These are phyloP conservation scores for Dione juno DNA, from an alignment of 2,888 invertebrate genomes.

Conservation along the genomic window DNA sequence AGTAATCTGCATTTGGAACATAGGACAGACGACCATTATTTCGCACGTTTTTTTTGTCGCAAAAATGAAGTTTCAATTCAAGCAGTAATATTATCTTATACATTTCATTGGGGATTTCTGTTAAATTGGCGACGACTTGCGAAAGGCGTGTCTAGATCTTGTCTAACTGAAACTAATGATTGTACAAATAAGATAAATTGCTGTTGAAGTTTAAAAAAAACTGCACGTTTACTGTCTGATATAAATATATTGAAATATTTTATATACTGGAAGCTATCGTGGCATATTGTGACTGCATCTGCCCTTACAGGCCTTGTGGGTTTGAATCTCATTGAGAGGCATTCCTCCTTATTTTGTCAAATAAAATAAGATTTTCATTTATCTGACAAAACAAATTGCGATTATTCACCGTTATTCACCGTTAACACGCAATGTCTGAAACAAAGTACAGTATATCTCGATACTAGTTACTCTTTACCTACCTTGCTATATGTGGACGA, in stretches of 20 bases:
- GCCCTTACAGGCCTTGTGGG: too few relatives aligned
- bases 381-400: too few relatives aligned
- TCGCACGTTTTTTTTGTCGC: not conserved
- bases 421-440: too few relatives aligned
- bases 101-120: conserved; percentile 45
- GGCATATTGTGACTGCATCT: too few relatives aligned
- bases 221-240: not conserved
- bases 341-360: too few relatives aligned
- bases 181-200: conserved; percentile 44
- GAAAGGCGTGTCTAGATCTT: conserved; percentile 63
- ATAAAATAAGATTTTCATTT: too few relatives aligned
- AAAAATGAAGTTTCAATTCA: conserved; percentile 9
- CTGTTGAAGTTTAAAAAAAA: conserved; percentile 19
- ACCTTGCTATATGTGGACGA: too few relatives aligned
- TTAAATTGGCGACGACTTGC: conserved; percentile 59
- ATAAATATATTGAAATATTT: not conserved
- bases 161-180: conserved; percentile 68
- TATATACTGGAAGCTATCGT: not conserved
- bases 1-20: too few relatives aligned
- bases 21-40: not conserved
- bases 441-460: too few relatives aligned
- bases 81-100: conserved; percentile 19
- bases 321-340: too few relatives aligned
- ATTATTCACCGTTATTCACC: too few relatives aligned
- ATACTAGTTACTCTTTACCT: too few relatives aligned